phyloP scores from a whole-genome alignment of 2,113 vertebrate genomes.

The Sula dactylatra region DNA sequence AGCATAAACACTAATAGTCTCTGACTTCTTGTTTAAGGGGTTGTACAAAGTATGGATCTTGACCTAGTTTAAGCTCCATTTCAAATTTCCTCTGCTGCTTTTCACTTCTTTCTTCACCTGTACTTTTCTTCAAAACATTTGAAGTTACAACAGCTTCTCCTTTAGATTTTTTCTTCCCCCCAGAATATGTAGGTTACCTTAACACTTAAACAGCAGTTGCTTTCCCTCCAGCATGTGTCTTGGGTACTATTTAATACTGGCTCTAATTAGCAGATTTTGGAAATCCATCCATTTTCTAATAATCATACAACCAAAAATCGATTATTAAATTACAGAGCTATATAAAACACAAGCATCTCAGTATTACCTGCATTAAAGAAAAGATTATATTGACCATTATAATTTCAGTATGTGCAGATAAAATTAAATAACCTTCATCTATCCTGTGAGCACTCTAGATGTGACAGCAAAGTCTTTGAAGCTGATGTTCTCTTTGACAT shows the following conservation, averaged over 20 bases:
- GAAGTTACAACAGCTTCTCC: background rate
- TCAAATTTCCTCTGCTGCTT: background rate
- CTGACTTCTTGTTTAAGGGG: background rate
- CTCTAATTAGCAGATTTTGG: background rate
- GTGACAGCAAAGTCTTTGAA: slow-evolving; percentile 46
- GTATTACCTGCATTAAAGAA: background rate
- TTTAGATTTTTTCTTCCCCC: background rate
- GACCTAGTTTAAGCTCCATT: background rate
- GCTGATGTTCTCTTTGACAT: slow-evolving; percentile 28
- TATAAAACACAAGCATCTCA: background rate
- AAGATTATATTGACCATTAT: background rate
- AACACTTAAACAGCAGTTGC: background rate
- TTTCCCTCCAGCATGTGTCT: background rate
- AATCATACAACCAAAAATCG: background rate
- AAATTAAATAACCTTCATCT: slow-evolving; percentile 24
- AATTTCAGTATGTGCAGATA: background rate
- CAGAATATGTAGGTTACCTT: background rate
- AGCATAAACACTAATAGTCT: background rate
- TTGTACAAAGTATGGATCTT: background rate
- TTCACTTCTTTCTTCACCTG: background rate
- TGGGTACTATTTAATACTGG: background rate
- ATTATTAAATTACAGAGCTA: background rate
- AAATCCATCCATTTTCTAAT: background rate
- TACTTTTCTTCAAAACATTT: background rate
- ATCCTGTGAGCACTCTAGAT: background rate